Conservation (phyloP, 2,888 invertebrate species). For the Drosophila imparisetae region DNA sequence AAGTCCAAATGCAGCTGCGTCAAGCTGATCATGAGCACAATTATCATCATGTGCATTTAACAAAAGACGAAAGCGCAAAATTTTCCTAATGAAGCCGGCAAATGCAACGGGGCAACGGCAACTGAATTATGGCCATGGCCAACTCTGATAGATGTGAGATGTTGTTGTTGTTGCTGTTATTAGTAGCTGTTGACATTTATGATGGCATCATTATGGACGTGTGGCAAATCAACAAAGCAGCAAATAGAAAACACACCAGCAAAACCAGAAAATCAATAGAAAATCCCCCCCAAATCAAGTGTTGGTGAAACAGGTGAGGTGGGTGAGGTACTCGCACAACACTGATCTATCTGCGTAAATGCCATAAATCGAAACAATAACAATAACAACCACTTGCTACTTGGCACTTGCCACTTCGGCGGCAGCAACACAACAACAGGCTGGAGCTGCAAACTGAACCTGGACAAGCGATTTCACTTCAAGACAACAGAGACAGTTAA, state of each 20-base stretch:
- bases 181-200: slow-evolving; percentile 73
- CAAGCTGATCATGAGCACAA: slow-evolving; percentile 51
- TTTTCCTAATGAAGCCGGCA: slow-evolving; percentile 75
- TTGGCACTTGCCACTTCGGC: slow-evolving; percentile 50
- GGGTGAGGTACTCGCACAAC: slow-evolving; percentile 24
- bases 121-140: slow-evolving; percentile 62
- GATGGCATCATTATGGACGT: slow-evolving; percentile 73
- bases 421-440: slow-evolving; percentile 8
- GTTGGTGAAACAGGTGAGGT: neutral
- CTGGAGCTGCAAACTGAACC: slow-evolving; percentile 28
- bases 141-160: slow-evolving; percentile 25
- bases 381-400: slow-evolving; percentile 22
- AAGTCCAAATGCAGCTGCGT: slow-evolving; percentile 55
- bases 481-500: slow-evolving; percentile 19
- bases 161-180: slow-evolving; percentile 34
- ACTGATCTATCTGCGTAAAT: slow-evolving; percentile 75
- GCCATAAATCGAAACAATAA: slow-evolving; percentile 80
- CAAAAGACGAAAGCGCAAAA: slow-evolving; percentile 66
- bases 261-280: slow-evolving; percentile 71
- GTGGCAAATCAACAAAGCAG: slow-evolving; percentile 61
- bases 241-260: slow-evolving; percentile 69
- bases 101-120: slow-evolving; percentile 29
- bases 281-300: slow-evolving; percentile 51
- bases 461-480: slow-evolving; percentile 72
- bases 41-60: slow-evolving; percentile 40